phyloP scores from a whole-genome alignment of 2,888 invertebrate species.

The Elgonia sp. region DNA sequence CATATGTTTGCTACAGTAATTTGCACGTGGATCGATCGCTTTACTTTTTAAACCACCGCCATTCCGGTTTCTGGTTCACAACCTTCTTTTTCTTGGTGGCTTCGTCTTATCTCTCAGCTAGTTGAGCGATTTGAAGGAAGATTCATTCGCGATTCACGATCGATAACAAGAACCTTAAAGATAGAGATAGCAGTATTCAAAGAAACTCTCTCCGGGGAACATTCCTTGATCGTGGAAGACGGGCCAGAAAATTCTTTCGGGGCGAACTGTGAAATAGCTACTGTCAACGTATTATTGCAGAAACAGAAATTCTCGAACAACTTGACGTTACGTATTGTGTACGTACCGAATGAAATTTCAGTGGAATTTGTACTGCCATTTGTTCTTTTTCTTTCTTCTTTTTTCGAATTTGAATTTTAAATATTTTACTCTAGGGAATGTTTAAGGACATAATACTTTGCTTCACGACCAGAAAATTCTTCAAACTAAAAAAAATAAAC shows the following conservation, averaged over 20 bases:
- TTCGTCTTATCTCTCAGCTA: slow-evolving; percentile 43
- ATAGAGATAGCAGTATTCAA: slow-evolving; percentile 76
- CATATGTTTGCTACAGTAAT: slow-evolving; percentile 1
- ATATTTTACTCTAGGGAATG: slow-evolving; percentile 36
- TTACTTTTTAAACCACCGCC: slow-evolving; percentile 60
- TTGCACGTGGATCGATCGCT: slow-evolving; percentile 54
- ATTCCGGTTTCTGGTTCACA: slow-evolving; percentile 55
- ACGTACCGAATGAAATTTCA: slow-evolving; percentile 55
- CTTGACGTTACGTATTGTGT: slow-evolving; percentile 59
- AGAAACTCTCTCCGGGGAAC: slow-evolving; percentile 59
- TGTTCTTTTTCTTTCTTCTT: slow-evolving; percentile 35
- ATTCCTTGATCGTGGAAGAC: slow-evolving; percentile 60
- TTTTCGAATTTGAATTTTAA: slow-evolving; percentile 55
- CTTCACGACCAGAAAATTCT: background rate
- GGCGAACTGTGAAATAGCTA: slow-evolving; percentile 62
- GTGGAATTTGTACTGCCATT: slow-evolving; percentile 50
- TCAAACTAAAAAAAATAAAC: background rate
- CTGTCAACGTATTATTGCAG: slow-evolving; percentile 64
- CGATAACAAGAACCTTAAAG: slow-evolving; percentile 82
- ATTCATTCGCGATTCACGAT: slow-evolving; percentile 80
- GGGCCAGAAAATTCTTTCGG: slow-evolving; percentile 49
- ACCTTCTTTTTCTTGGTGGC: slow-evolving; percentile 34
- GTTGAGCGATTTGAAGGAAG: slow-evolving; percentile 76
- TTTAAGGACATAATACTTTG: slow-evolving; percentile 9
- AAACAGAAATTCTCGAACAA: slow-evolving; percentile 45